Evolutionary conservation across 2,888 invertebrate genomes (phyloP).

Genomic region (Ptychoptera contaminata): DNA sequence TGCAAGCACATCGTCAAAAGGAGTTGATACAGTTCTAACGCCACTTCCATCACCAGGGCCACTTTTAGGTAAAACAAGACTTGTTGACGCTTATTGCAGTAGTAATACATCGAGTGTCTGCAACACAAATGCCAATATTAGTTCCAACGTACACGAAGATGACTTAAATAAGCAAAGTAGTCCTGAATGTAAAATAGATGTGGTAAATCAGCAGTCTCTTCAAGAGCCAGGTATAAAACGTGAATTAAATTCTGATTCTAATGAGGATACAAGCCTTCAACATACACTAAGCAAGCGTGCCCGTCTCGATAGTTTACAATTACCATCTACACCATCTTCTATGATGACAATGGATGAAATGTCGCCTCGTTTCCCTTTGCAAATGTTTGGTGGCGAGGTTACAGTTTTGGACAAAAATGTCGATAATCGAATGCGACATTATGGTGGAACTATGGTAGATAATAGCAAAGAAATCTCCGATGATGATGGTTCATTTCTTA

Average conservation of each 20-base stretch:
- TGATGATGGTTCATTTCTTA: conserved; percentile 49
- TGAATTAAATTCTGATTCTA: too few species aligned
- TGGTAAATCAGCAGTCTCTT: too few species aligned
- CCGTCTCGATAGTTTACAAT: not conserved
- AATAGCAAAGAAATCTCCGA: conserved; percentile 43
- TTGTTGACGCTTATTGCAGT: conserved; percentile 46
- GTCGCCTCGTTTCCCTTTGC: conserved; percentile 25
- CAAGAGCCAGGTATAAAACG: too few species aligned
- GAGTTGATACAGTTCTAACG: conserved; percentile 30
- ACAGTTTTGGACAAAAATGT: conserved; percentile 25
- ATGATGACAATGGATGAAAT: conserved; percentile 1
- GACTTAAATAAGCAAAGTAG: not conserved
- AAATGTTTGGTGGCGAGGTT: conserved; percentile 63
- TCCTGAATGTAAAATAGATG: too few species aligned
- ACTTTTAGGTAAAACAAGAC: conserved; percentile 61
- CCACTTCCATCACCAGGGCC: conserved; percentile 73
- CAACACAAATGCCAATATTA: conserved; percentile 22
- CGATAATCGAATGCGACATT: conserved; percentile 8
- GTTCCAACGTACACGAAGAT: conserved; percentile 29
- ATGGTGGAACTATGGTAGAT: conserved; percentile 39
- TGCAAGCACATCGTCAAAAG: conserved; percentile 16
- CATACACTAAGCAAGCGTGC: not conserved
- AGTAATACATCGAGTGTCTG: conserved; percentile 20
- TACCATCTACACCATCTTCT: not conserved
- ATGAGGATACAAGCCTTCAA: too few species aligned